phyloP scores from a whole-genome alignment of 1,140 invertebrate species.

The Phortica variegata region DNA sequence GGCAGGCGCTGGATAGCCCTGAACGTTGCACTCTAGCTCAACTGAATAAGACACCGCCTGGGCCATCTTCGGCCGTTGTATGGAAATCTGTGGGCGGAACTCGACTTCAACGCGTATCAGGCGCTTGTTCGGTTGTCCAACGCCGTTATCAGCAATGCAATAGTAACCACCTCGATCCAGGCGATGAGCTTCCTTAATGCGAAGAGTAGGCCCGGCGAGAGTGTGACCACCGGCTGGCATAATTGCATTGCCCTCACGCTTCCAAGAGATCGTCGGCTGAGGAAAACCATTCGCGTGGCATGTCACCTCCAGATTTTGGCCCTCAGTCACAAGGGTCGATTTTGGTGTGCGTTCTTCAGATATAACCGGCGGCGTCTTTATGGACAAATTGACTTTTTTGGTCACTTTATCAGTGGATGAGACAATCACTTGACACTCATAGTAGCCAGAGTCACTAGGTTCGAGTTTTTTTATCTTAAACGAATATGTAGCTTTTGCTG shows the following conservation, averaged over 20 bases:
- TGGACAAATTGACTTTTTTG: constrained; percentile 71
- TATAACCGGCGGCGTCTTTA: constrained; percentile 76
- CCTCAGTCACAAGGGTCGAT: constrained; percentile 72
- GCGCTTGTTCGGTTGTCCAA: constrained; percentile 71
- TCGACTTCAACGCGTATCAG: constrained; percentile 81
- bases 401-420: constrained; percentile 68
- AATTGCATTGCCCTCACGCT: constrained; percentile 78
- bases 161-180: constrained; percentile 84
- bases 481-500: constrained; percentile 66
- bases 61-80: constrained; percentile 68
- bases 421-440: constrained; percentile 76
- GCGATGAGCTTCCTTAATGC: constrained; percentile 68
- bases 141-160: constrained; percentile 83
- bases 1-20: constrained; percentile 78
- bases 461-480: constrained; percentile 74
- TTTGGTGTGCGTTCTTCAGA: constrained; percentile 74
- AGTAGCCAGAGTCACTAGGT: constrained; percentile 76
- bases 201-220: constrained; percentile 71
- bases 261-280: constrained; percentile 74
- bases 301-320: constrained; percentile 67
- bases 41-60: constrained; percentile 79
- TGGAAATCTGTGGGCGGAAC: constrained; percentile 73
- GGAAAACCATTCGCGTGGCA: constrained; percentile 78
- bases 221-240: constrained; percentile 76
- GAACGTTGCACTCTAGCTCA: constrained; percentile 79